Conservation (phyloP, 2,888 invertebrate genomes). For the Hydrotaea cyrtoneurina region DNA sequence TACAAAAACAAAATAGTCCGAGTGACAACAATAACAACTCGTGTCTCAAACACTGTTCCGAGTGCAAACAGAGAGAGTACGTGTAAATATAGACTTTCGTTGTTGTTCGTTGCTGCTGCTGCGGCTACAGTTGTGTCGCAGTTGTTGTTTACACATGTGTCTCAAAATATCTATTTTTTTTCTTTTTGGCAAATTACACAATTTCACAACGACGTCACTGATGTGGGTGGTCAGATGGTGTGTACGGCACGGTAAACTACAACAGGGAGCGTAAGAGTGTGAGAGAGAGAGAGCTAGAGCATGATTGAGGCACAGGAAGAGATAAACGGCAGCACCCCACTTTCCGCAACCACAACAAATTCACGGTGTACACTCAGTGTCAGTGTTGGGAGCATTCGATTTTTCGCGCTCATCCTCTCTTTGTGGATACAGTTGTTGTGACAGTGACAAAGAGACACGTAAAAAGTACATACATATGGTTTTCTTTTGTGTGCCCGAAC, state of each 20-base stretch:
- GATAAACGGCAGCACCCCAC: background rate
- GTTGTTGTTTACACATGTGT: background rate
- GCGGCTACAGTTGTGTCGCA: background rate
- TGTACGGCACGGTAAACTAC: background rate
- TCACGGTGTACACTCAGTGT: too few species aligned
- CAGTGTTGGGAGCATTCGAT: too few species aligned
- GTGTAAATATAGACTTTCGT: background rate
- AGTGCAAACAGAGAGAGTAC: background rate
- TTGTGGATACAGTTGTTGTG: constrained; percentile 5
- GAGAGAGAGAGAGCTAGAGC: constrained; percentile 24
- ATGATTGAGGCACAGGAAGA: background rate
- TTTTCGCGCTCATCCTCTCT: too few species aligned
- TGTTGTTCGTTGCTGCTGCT: constrained; percentile 9
- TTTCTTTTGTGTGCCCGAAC: background rate
- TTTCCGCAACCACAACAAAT: background rate
- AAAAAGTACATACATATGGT: background rate
- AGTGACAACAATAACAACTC: background rate
- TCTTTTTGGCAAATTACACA: constrained; percentile 41
- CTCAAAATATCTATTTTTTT: too few species aligned
- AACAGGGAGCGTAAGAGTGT: constrained; percentile 9
- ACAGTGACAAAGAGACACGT: constrained; percentile 29
- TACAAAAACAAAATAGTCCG: background rate
- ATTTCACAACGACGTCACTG: constrained; percentile 27
- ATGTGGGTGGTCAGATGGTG: background rate
- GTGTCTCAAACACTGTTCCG: constrained; percentile 25